These are phyloP conservation scores for Atherinomorus stipes DNA, from an alignment of 2,113 vertebrate genomes.

Conservation along the genomic window DNA sequence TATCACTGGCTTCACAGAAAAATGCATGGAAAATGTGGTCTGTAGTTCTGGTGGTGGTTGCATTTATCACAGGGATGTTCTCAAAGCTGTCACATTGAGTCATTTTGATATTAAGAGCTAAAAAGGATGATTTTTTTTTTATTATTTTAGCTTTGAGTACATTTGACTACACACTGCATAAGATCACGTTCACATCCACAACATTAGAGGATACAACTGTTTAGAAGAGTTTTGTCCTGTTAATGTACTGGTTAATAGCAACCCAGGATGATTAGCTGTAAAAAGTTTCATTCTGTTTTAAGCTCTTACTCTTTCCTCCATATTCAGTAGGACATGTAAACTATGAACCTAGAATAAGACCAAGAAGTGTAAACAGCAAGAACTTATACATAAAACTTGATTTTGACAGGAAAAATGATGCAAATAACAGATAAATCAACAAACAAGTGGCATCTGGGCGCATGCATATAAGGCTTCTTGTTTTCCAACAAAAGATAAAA, in stretches of 20 bases:
- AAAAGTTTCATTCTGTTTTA: no score
- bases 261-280: not conserved
- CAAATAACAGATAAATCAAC: no score
- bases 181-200: slow-evolving; percentile 41
- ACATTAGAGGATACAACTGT: slow-evolving; percentile 7
- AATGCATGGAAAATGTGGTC: slow-evolving; percentile 57
- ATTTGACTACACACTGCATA: slow-evolving; percentile 26
- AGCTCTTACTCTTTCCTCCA: no score
- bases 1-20: slow-evolving; percentile 65
- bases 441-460: no score
- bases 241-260: not conserved
- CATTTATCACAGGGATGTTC: slow-evolving; percentile 47
- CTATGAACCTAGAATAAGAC: no score
- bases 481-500: no score
- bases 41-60: slow-evolving; percentile 28
- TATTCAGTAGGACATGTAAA: no score
- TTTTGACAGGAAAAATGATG: no score
- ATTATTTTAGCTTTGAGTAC: slow-evolving; percentile 23
- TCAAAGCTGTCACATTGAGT: slow-evolving; percentile 31
- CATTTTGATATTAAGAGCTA: slow-evolving; percentile 8
- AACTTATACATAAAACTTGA: no score
- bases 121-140: slow-evolving; percentile 21
- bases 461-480: no score
- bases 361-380: no score
- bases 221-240: not conserved